Conservation (phyloP, 2,797 vertebrate genomes). For the Fistularia tabacaria region DNA sequence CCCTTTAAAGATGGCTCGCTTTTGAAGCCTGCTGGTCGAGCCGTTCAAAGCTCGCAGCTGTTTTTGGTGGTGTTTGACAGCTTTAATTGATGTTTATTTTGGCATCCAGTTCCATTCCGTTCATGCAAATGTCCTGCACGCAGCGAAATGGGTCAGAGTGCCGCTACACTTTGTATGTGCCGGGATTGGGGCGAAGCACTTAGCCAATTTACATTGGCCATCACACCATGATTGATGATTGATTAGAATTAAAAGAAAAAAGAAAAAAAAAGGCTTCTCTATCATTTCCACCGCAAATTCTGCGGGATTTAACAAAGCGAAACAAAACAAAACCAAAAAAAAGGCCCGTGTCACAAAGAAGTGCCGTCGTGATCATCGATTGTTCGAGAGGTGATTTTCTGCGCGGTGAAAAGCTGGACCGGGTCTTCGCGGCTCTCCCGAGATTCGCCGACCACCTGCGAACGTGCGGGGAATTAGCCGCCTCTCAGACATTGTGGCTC, state of each 20-base stretch:
- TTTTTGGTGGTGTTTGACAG: constrained; percentile 82
- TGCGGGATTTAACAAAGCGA: constrained; percentile 24
- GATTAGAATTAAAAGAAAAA: constrained; percentile 49
- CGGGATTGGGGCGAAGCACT: constrained; percentile 68
- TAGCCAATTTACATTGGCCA: constrained; percentile 77
- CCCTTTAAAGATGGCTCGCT: constrained; percentile 73
- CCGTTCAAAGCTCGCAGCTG: constrained; percentile 83
- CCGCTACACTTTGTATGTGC: constrained; percentile 61
- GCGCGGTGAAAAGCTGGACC: not conserved
- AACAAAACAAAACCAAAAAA: constrained; percentile 1
- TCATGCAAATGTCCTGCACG: constrained; percentile 80
- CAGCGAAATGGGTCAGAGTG: constrained; percentile 78
- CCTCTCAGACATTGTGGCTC: constrained; percentile 54
- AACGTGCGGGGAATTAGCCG: constrained; percentile 16
- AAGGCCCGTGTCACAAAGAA: constrained; percentile 16
- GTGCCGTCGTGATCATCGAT: not conserved
- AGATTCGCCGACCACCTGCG: constrained; percentile 48
- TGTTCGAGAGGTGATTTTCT: constrained; percentile 4
- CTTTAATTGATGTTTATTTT: constrained; percentile 86
- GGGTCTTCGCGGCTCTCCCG: constrained; percentile 3
- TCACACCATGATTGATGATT: constrained; percentile 57
- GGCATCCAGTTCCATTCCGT: constrained; percentile 78
- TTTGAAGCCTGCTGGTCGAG: constrained; percentile 81
- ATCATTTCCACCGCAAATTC: constrained; percentile 46
- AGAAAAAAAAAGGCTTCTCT: constrained; percentile 37